Evolutionary conservation across 2,888 invertebrate genomes (phyloP).

Genomic region (Diabrotica balteata): DNA sequence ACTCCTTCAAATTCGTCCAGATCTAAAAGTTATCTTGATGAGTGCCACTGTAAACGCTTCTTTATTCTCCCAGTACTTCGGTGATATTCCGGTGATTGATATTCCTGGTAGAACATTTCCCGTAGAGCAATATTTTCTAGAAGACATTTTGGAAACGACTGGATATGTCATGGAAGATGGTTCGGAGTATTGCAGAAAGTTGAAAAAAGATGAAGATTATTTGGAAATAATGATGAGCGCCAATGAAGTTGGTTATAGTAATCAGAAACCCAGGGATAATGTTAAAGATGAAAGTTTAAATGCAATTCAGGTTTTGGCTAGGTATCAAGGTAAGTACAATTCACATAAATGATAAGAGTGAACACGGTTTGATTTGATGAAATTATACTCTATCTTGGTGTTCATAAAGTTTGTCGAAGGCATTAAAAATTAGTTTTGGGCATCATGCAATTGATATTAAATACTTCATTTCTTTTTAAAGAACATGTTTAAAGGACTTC

Average conservation of each 20-base stretch:
- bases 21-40: constrained; percentile 88
- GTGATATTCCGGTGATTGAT: constrained; percentile 77
- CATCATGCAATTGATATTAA: no score
- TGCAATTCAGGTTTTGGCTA: constrained; percentile 70
- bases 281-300: constrained; percentile 77
- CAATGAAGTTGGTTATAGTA: constrained; percentile 52
- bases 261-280: constrained; percentile 65
- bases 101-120: constrained; percentile 87
- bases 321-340: constrained; percentile 66
- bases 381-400: no score
- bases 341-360: background rate
- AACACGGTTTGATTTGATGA: no score
- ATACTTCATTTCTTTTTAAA: no score
- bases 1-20: constrained; percentile 72
- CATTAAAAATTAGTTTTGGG: no score
- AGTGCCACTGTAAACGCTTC: constrained; percentile 90
- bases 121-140: constrained; percentile 81
- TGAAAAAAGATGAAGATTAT: constrained; percentile 62
- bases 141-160: constrained; percentile 77
- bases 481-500: no score
- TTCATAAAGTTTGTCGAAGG: no score
- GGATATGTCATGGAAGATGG: constrained; percentile 69
- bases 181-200: constrained; percentile 69
- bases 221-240: constrained; percentile 70
- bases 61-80: constrained; percentile 85